These are phyloP conservation scores for Sebastes dallii DNA, from an alignment of 2,797 vertebrate species.

Conservation along the genomic window DNA sequence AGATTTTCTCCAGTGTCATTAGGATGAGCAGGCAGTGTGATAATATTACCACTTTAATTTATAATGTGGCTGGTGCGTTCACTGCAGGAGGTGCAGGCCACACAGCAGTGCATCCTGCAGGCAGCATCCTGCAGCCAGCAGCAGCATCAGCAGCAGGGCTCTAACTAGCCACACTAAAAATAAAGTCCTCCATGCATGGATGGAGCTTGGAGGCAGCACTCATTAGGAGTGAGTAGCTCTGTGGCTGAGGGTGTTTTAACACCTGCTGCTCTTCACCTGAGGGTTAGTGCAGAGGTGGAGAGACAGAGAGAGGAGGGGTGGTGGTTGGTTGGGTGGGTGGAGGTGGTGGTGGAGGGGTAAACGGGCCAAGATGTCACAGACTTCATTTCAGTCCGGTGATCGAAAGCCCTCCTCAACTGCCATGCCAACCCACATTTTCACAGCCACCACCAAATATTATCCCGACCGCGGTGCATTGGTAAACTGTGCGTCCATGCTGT, in stretches of 20 bases:
- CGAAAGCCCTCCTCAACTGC: slow-evolving; percentile 70
- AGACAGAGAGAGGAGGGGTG: slow-evolving; percentile 27
- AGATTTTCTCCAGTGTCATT: slow-evolving; percentile 26
- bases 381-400: slow-evolving; percentile 76
- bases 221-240: slow-evolving; percentile 78
- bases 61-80: slow-evolving; percentile 53
- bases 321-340: background rate
- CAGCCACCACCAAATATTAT: slow-evolving; percentile 64
- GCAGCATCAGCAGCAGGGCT: slow-evolving; percentile 75
- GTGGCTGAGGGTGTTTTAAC: slow-evolving; percentile 83
- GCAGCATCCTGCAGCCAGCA: slow-evolving; percentile 9
- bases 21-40: slow-evolving; percentile 43
- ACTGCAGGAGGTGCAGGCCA: slow-evolving; percentile 43
- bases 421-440: slow-evolving; percentile 71
- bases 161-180: slow-evolving; percentile 88
- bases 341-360: slow-evolving; percentile 21
- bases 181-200: slow-evolving; percentile 73
- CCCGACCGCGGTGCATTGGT: slow-evolving; percentile 39
- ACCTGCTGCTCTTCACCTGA: slow-evolving; percentile 84
- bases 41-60: slow-evolving; percentile 63
- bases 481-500: slow-evolving; percentile 46
- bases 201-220: slow-evolving; percentile 70
- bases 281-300: slow-evolving; percentile 71
- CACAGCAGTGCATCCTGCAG: slow-evolving; percentile 39
- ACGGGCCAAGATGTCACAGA: slow-evolving; percentile 73